These are phyloP conservation scores for Pseudoips prasinana DNA, from an alignment of 2,888 invertebrate species.

Conservation along the genomic window DNA sequence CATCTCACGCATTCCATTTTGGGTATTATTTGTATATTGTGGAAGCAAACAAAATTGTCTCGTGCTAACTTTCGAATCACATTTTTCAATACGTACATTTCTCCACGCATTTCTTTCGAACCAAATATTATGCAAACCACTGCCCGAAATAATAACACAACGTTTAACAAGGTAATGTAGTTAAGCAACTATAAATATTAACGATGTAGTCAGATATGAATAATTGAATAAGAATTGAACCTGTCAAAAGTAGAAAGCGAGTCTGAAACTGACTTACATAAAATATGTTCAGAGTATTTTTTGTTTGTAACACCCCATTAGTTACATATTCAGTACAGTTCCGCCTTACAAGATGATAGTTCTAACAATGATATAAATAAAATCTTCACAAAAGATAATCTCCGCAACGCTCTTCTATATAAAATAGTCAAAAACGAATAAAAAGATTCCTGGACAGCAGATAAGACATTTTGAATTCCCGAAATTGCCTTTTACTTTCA, in stretches of 20 bases:
- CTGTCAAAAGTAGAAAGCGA: constrained; percentile 17
- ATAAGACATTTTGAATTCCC: constrained; percentile 3
- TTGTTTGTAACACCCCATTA: constrained; percentile 6
- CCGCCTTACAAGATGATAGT: too few relatives aligned
- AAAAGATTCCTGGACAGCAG: too few relatives aligned
- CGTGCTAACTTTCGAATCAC: too few relatives aligned
- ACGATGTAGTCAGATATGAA: constrained; percentile 4
- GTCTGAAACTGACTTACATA: constrained; percentile 6
- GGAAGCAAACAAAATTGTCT: too few relatives aligned
- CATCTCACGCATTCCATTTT: too few relatives aligned
- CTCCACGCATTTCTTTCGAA: constrained; percentile 7
- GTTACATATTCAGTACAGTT: too few relatives aligned
- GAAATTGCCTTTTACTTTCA: constrained; percentile 14
- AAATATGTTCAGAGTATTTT: constrained; percentile 4
- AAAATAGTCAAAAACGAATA: too few relatives aligned
- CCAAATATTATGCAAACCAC: constrained; percentile 12
- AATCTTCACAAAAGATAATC: too few relatives aligned
- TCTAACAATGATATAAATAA: too few relatives aligned
- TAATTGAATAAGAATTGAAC: constrained; percentile 5
- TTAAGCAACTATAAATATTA: constrained; percentile 6
- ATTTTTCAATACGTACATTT: constrained; percentile 22
- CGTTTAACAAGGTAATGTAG: neutral
- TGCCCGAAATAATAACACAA: constrained; percentile 3
- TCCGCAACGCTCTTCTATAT: too few relatives aligned
- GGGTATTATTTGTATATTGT: too few relatives aligned